Base-by-base conservation (phyloP, 2,888 invertebrate genomes). In the Melipona beecheii region DNA sequence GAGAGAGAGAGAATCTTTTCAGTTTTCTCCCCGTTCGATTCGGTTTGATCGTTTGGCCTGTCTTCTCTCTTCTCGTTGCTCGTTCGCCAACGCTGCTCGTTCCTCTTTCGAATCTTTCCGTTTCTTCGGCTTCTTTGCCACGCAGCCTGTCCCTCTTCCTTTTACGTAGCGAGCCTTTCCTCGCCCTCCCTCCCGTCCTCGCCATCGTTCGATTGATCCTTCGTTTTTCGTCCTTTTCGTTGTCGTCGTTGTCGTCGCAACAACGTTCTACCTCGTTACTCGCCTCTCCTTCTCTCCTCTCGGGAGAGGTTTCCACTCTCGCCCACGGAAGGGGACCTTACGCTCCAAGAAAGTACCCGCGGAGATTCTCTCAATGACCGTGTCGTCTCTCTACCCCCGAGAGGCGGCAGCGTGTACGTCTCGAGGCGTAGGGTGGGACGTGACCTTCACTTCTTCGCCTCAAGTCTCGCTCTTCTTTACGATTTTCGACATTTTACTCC, bases 21-120 rank as follows among this genome's bases (percentile, higher is more conserved):
- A 81, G 81, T 84, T 90, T 88, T 89, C 85, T 89, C 87, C 85
- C 81, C 86, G 86, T 85, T 90, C 83, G 76, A 79, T 81, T 87
- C 80, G 85, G 60, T 73, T 68, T 77, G 79, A 88, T 88, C 82
- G 72, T 52, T 19, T 50, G 36, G 62, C 50, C 27, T 60, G 43
- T 31, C 80, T 78, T 82, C 72, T 62, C 78, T 82, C 82, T 76
- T 78, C 81, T 83, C 75, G 78, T 70, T 79, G 70, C 31, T 62
- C 73, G 50, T 52, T 75, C 65, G 69, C 68, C 75, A n/a, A 58
- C 58, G 60, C 15, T 36, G 43, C 73, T 36, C 52, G 50, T 36
- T 31, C 49, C 54, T 66, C 81, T 69, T 43, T 83, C 83, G 49
- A 64, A 77, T 85, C 87, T 68, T 78, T 75, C 76, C 81, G 79